Conservation (phyloP, 2,888 invertebrate species). For the Strigamia maritima region DNA sequence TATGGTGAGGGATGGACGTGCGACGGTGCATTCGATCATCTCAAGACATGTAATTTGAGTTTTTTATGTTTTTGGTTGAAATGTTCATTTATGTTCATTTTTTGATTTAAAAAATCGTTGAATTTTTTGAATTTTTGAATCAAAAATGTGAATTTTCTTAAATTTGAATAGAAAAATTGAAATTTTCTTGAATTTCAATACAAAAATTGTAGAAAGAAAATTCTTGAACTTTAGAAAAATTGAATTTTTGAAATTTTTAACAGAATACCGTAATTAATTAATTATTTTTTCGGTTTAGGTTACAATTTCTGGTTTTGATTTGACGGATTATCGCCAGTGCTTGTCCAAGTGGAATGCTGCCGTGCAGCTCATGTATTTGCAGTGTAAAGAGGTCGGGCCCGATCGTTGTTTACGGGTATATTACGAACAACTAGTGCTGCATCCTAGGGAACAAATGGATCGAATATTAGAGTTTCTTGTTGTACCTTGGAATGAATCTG, state of each 20-base stretch:
- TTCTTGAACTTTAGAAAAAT: neutral
- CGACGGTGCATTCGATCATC: slow-evolving; percentile 97
- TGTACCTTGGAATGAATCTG: slow-evolving; percentile 91
- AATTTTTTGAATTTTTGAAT: slow-evolving; percentile 19
- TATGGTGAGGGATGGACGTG: slow-evolving; percentile 97
- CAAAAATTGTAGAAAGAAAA: too few species aligned
- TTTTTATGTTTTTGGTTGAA: neutral
- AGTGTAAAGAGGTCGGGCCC: slow-evolving; percentile 72
- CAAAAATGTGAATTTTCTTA: neutral
- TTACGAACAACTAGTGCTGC: slow-evolving; percentile 95
- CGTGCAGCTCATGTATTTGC: slow-evolving; percentile 88
- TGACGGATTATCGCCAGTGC: slow-evolving; percentile 89
- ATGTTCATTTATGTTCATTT: neutral
- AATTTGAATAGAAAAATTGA: too few species aligned
- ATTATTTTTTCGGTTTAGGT: slow-evolving; percentile 53
- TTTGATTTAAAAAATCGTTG: neutral
- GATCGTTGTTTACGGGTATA: slow-evolving; percentile 79
- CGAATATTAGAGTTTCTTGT: slow-evolving; percentile 82
- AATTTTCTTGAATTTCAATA: neutral
- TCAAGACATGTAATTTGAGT: slow-evolving; percentile 70
- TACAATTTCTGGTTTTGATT: slow-evolving; percentile 88
- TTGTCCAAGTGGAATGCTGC: slow-evolving; percentile 95
- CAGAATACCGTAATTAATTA: neutral
- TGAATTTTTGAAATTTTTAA: neutral
- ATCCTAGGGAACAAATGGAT: slow-evolving; percentile 84